phyloP scores from a whole-genome alignment of 2,113 vertebrate species.

The Camarhynchus parvulus region DNA sequence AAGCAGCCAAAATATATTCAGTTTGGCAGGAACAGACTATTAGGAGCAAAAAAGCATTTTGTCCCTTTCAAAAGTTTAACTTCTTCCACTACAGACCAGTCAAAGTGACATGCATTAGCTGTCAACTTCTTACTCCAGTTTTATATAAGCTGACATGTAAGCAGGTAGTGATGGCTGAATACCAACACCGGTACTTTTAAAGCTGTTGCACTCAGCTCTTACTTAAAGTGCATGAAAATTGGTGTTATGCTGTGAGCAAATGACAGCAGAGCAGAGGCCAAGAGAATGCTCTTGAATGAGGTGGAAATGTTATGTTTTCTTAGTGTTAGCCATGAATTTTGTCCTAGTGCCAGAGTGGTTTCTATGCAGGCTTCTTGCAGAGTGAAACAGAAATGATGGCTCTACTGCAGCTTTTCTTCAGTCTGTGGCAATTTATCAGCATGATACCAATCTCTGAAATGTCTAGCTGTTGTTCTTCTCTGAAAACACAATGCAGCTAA shows the following conservation, averaged over 20 bases:
- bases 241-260: conserved; percentile 10
- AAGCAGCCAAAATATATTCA: background rate
- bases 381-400: conserved; percentile 2
- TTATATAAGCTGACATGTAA: background rate
- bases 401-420: background rate
- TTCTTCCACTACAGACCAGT: background rate
- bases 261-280: conserved; percentile 7
- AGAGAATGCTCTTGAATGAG: conserved; percentile 9
- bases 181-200: background rate
- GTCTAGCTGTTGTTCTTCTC: conserved; percentile 16
- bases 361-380: background rate
- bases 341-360: conserved; percentile 8
- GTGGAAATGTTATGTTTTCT: conserved; percentile 44
- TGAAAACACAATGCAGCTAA: conserved; percentile 17
- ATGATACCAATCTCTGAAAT: conserved; percentile 30
- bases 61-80: background rate
- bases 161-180: background rate
- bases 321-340: conserved; percentile 8
- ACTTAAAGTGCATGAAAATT: conserved; percentile 13
- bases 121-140: background rate
- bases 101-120: background rate
- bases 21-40: background rate
- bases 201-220: background rate
- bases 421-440: conserved; percentile 7
- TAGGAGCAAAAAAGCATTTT: background rate